Conservation (phyloP, 2,888 invertebrate genomes). For the Clusia tigrina region DNA sequence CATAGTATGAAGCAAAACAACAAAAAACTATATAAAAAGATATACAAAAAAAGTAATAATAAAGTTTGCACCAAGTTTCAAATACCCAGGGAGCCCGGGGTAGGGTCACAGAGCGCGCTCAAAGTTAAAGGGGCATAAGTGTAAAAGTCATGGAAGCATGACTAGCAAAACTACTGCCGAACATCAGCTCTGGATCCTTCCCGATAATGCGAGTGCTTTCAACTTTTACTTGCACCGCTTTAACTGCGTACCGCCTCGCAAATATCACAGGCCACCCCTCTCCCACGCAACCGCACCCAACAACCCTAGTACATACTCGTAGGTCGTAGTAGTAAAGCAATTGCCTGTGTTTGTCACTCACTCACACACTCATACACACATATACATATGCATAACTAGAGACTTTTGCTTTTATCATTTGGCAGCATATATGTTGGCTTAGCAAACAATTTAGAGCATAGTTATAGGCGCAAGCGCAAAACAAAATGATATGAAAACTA, state of each 20-base stretch:
- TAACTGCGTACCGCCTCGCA: no score
- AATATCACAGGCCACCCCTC: no score
- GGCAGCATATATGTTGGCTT: not conserved
- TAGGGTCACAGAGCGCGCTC: not conserved
- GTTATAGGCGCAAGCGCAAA: not conserved
- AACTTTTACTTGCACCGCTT: no score
- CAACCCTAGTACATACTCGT: constrained; percentile 37
- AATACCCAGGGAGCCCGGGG: not conserved
- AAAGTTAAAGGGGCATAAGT: no score
- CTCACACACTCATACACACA: constrained; percentile 11
- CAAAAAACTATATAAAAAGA: constrained; percentile 16
- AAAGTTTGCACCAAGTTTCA: constrained; percentile 37
- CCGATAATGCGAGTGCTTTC: no score
- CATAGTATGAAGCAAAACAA: constrained; percentile 53
- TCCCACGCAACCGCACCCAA: not conserved
- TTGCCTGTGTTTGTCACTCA: constrained; percentile 10
- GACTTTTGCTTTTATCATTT: no score
- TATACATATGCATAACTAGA: not conserved
- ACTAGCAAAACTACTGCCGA: no score
- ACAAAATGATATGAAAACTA: not conserved
- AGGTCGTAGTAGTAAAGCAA: constrained; percentile 21
- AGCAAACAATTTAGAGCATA: not conserved
- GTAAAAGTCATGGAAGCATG: no score
- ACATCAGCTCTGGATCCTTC: no score
- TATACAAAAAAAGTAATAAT: constrained; percentile 30